Conservation (phyloP, 1,140 invertebrate species). For the Chironomus tepperi region DNA sequence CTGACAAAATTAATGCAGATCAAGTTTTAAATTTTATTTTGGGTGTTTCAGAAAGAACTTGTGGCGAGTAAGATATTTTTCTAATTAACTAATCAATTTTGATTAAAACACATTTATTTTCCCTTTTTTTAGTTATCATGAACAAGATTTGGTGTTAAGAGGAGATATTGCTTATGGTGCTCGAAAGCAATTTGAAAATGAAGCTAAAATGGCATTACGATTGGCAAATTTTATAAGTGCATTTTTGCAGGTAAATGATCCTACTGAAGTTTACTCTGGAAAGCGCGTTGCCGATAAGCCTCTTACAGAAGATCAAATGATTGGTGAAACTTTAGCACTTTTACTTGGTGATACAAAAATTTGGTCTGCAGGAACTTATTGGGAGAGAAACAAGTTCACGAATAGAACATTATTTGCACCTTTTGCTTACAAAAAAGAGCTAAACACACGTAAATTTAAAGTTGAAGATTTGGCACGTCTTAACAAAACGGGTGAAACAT, state of each 20-base stretch:
- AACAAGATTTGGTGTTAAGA: conserved; percentile 62
- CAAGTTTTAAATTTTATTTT: conserved; percentile 66
- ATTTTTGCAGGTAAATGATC: conserved; percentile 83
- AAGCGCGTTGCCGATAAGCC: conserved; percentile 79
- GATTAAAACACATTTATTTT: neutral
- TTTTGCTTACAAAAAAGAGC: conserved; percentile 79
- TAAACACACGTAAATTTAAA: conserved; percentile 75
- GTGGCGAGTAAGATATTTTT: conserved; percentile 46
- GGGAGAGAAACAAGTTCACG: conserved; percentile 93
- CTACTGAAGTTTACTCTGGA: conserved; percentile 88
- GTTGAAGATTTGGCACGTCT: conserved; percentile 79
- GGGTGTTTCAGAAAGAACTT: conserved; percentile 61
- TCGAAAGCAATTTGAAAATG: conserved; percentile 83
- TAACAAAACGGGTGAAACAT: conserved; percentile 70
- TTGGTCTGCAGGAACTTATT: conserved; percentile 85
- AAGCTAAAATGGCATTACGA: conserved; percentile 89
- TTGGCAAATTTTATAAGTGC: conserved; percentile 92
- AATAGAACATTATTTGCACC: conserved; percentile 90
- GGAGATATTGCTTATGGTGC: conserved; percentile 81
- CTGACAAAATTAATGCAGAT: conserved; percentile 63
- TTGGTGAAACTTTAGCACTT: conserved; percentile 83
- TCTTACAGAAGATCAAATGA: conserved; percentile 88
- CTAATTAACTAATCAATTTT: no score
- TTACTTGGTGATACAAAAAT: conserved; percentile 86
- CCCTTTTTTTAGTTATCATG: conserved; percentile 51